Conservation (phyloP, 2,113 vertebrate species). For the Dipodomys merriami region DNA sequence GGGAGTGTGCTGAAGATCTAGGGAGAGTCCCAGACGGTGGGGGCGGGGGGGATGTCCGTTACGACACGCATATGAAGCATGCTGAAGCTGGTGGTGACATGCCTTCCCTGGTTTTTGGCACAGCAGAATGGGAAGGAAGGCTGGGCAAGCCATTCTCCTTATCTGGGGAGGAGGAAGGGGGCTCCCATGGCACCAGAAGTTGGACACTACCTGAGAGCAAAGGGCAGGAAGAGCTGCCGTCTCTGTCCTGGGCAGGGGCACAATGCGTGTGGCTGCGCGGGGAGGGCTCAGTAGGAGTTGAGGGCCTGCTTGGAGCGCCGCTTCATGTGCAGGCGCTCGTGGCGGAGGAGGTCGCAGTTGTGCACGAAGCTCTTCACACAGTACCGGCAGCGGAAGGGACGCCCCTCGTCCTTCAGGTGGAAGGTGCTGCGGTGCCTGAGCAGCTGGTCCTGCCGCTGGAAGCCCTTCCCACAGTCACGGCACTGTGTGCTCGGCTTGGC, state of each 20-base stretch:
- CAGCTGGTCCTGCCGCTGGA: slow-evolving; percentile 66
- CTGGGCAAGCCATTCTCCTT: neutral
- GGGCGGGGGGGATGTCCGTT: neutral
- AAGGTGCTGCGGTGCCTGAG: slow-evolving; percentile 42
- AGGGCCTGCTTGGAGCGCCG: slow-evolving; percentile 80
- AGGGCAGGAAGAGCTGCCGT: neutral
- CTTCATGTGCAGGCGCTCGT: slow-evolving; percentile 79
- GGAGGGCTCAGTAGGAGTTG: slow-evolving; percentile 76
- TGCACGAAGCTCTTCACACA: slow-evolving; percentile 78
- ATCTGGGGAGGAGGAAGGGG: neutral
- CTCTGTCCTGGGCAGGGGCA: neutral
- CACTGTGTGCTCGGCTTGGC: slow-evolving; percentile 28
- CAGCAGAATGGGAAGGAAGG: neutral
- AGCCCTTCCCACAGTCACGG: slow-evolving; percentile 60
- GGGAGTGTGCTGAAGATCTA: neutral
- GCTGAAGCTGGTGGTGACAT: neutral
- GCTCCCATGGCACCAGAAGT: neutral
- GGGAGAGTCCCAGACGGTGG: neutral
- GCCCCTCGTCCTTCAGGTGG: slow-evolving; percentile 1
- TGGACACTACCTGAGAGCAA: slow-evolving; percentile 51
- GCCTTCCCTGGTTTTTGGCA: slow-evolving; percentile 36
- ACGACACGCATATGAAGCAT: neutral
- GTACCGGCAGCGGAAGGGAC: slow-evolving; percentile 71
- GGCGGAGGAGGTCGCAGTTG: slow-evolving; percentile 77
- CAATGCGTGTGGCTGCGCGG: too few relatives aligned